A percentile compares a stretch with the other conserved stretches of the same genome.
These are phyloP conservation scores for Pavo muticus DNA, from an alignment of 2,113 vertebrate genomes.

Conservation along the genomic window DNA sequence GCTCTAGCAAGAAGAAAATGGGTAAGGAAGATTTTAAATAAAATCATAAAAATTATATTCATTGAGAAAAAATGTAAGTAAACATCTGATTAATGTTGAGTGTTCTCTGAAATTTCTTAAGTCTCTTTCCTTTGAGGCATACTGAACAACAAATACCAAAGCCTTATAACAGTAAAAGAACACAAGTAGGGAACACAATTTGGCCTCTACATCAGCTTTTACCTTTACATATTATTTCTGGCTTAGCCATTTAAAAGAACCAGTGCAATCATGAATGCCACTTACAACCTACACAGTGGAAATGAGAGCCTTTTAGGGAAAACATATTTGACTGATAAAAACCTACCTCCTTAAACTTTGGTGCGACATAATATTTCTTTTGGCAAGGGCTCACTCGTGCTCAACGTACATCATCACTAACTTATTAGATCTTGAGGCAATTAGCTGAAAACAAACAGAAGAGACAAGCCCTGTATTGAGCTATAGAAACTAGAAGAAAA, in stretches of 20 bases:
- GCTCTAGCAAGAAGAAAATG: not conserved
- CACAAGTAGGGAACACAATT: not conserved
- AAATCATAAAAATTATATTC: not conserved
- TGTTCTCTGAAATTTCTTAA: slow-evolving; percentile 28
- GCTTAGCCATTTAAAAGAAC: not conserved
- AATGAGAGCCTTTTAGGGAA: slow-evolving; percentile 77
- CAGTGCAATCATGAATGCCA: not conserved
- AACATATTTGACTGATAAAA: slow-evolving; percentile 81
- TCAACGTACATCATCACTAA: slow-evolving; percentile 95
- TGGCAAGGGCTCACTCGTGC: slow-evolving; percentile 88
- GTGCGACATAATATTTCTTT: slow-evolving; percentile 89
- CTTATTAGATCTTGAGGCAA: slow-evolving; percentile 99
- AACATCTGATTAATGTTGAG: slow-evolving; percentile 44
- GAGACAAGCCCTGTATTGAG: slow-evolving; percentile 95
- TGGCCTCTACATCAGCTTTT: not conserved
- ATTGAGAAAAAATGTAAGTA: not conserved
- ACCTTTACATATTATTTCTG: not conserved
- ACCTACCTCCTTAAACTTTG: slow-evolving; percentile 72
- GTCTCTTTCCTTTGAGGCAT: not conserved
- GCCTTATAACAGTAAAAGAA: not conserved
- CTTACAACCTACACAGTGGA: slow-evolving; percentile 78
- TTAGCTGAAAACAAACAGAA: slow-evolving; percentile 97
- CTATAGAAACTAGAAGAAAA: slow-evolving; percentile 87
- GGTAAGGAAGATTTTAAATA: not conserved
- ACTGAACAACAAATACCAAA: not conserved